A percentile compares a stretch with the other conserved stretches of the same genome.
These are phyloP conservation scores for Megamerina dolium DNA, from an alignment of 2,888 invertebrate species.

Conservation along the genomic window DNA sequence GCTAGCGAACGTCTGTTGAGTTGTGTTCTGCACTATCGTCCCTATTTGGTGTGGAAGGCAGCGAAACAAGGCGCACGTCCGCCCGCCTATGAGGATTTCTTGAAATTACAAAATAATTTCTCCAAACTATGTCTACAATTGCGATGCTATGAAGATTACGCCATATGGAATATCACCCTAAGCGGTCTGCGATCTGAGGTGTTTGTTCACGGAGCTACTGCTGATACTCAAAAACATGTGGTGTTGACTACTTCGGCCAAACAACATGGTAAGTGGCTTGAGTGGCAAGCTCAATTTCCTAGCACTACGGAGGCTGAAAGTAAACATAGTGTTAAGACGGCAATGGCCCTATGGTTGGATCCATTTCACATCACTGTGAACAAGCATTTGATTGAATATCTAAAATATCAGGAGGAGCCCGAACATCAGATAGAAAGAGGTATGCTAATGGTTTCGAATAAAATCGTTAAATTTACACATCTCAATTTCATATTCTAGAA, in stretches of 20 bases:
- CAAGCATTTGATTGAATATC: conserved; percentile 34
- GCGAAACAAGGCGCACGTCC: conserved; percentile 13
- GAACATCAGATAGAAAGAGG: conserved; percentile 17
- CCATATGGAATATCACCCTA: conserved; percentile 24
- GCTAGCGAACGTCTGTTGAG: conserved; percentile 22
- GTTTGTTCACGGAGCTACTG: conserved; percentile 17
- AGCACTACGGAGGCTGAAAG: not conserved
- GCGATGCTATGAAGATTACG: conserved; percentile 28
- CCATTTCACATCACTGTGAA: conserved; percentile 30
- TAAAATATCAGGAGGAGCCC: conserved; percentile 27
- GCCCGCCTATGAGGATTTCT: conserved; percentile 4
- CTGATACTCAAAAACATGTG: conserved; percentile 14
- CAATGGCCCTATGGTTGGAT: conserved; percentile 38
- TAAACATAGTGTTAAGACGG: conserved; percentile 19
- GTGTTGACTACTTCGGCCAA: conserved; percentile 17
- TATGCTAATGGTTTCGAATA: conserved; percentile 13
- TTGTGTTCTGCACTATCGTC: conserved; percentile 16
- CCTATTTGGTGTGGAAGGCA: conserved; percentile 13
- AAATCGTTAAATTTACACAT: too few relatives aligned
- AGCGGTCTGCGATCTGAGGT: conserved; percentile 25
- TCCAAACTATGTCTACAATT: conserved; percentile 19
- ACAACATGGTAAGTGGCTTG: conserved; percentile 34
- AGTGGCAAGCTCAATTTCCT: conserved; percentile 35
- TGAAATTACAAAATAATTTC: conserved; percentile 15
- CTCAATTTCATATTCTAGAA: too few relatives aligned